Evolutionary conservation across 30 jellyfish, hydroid and myxozoan species (phyloP).

Genomic region (Aurelia aurita): DNA sequence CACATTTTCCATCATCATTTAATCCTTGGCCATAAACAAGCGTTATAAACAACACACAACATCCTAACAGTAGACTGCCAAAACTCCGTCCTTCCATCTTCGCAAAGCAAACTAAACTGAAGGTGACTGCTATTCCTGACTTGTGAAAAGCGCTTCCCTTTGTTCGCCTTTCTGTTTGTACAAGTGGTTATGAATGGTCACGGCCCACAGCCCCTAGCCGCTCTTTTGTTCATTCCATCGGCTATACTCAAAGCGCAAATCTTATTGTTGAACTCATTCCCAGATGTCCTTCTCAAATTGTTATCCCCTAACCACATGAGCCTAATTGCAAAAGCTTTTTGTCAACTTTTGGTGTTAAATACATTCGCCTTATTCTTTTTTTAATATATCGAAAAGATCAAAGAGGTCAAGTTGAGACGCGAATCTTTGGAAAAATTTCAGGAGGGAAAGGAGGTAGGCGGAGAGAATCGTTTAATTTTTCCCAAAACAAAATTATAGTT

Average conservation of each 20-base stretch:
- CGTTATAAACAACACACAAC: slow-evolving; percentile 15
- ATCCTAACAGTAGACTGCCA: neutral
- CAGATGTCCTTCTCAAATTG: slow-evolving; percentile 70
- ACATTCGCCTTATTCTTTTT: neutral
- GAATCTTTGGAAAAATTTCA: no score
- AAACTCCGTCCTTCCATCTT: slow-evolving; percentile 45
- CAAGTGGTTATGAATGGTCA: slow-evolving; percentile 1
- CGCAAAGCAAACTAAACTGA: slow-evolving; percentile 20
- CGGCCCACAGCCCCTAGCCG: slow-evolving; percentile 55
- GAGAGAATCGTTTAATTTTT: no score
- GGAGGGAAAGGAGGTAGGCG: no score
- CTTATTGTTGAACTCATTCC: slow-evolving; percentile 53
- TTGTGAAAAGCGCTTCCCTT: slow-evolving; percentile 45
- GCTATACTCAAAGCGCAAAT: slow-evolving; percentile 40
- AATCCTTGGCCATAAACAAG: slow-evolving; percentile 54
- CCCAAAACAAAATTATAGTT: no score
- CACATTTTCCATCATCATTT: slow-evolving; percentile 54
- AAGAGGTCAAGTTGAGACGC: no score
- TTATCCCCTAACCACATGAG: slow-evolving; percentile 39
- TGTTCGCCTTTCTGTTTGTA: slow-evolving; percentile 31
- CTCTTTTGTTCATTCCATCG: slow-evolving; percentile 57
- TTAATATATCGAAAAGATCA: no score
- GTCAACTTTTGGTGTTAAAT: slow-evolving; percentile 46
- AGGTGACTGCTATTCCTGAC: slow-evolving; percentile 36
- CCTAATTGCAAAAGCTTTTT: slow-evolving; percentile 44